A percentile compares a stretch with the other conserved stretches of the same genome.
Evolutionary conservation across 53 echinoderm and acorn worm species (phyloP).

Genomic region (Arbacia lixula): DNA sequence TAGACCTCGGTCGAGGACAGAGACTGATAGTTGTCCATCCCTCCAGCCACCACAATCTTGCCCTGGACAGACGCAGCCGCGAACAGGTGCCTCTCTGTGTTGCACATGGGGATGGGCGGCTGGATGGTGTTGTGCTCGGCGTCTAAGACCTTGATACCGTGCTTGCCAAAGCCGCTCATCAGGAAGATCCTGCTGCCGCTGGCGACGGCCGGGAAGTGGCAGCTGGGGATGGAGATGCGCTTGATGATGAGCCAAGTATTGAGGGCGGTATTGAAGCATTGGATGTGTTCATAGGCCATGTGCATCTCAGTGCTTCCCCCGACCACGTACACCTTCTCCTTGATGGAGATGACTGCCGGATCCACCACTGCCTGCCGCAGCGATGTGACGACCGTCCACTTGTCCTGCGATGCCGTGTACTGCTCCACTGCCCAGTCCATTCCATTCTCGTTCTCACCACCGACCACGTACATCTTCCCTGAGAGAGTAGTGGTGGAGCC

Average conservation of each 20-base stretch:
- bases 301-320: slow-evolving; percentile 71
- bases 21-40: slow-evolving; percentile 80
- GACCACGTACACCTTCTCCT: slow-evolving; percentile 69
- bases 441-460: slow-evolving; percentile 67
- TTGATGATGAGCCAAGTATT: slow-evolving; percentile 67
- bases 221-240: slow-evolving; percentile 68
- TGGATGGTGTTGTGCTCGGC: slow-evolving; percentile 62
- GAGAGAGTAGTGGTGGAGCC: slow-evolving; percentile 52
- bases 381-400: slow-evolving; percentile 67
- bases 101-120: slow-evolving; percentile 74
- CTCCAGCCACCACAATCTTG: slow-evolving; percentile 73
- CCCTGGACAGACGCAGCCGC: slow-evolving; percentile 71
- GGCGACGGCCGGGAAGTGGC: slow-evolving; percentile 75
- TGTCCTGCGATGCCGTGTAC: slow-evolving; percentile 47
- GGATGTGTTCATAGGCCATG: slow-evolving; percentile 73
- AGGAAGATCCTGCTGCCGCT: slow-evolving; percentile 71
- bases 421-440: slow-evolving; percentile 71
- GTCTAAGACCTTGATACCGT: slow-evolving; percentile 83
- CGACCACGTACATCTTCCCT: slow-evolving; percentile 66
- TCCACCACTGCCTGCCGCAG: slow-evolving; percentile 70
- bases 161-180: slow-evolving; percentile 72
- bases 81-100: slow-evolving; percentile 76
- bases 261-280: slow-evolving; percentile 66
- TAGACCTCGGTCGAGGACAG: slow-evolving; percentile 66
- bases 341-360: slow-evolving; percentile 75